Percentiles rank a stretch among this genome's conserved stretches.
These are phyloP conservation scores for Ericerus pela DNA, from an alignment of 1,140 invertebrate species.

Conservation along the genomic window DNA sequence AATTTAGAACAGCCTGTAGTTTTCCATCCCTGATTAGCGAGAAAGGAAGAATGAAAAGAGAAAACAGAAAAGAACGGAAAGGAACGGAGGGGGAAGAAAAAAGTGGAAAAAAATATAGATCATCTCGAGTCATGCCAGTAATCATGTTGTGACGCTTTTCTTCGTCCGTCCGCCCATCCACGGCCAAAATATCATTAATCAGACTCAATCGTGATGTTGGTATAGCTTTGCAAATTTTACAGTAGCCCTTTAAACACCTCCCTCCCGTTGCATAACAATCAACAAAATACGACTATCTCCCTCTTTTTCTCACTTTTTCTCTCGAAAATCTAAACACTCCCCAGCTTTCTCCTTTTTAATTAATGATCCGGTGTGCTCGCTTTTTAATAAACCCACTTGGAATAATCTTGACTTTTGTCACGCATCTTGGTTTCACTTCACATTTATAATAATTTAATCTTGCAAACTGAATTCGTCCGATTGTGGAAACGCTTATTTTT, in stretches of 20 bases:
- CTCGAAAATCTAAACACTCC: not conserved
- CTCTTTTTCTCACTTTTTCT: no score
- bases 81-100: no score
- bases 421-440: conserved; percentile 1
- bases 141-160: conserved; percentile 8
- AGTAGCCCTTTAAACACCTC: no score
- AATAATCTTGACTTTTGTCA: conserved; percentile 12
- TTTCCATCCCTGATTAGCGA: no score
- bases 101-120: not conserved
- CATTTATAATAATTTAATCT: conserved; percentile 9
- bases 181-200: conserved; percentile 11
- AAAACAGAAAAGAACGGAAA: no score
- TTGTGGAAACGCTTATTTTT: not conserved
- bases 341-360: not conserved
- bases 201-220: conserved; percentile 3
- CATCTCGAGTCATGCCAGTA: conserved; percentile 4
- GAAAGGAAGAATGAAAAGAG: no score
- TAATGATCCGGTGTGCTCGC: conserved; percentile 10
- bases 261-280: not conserved
- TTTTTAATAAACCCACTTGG: conserved; percentile 11
- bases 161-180: not conserved
- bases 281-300: not conserved
- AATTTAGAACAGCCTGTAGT: no score
- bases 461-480: conserved; percentile 6
- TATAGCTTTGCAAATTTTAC: not conserved